These are phyloP conservation scores for Alca torda DNA, from an alignment of 2,797 vertebrate species.

Conservation along the genomic window DNA sequence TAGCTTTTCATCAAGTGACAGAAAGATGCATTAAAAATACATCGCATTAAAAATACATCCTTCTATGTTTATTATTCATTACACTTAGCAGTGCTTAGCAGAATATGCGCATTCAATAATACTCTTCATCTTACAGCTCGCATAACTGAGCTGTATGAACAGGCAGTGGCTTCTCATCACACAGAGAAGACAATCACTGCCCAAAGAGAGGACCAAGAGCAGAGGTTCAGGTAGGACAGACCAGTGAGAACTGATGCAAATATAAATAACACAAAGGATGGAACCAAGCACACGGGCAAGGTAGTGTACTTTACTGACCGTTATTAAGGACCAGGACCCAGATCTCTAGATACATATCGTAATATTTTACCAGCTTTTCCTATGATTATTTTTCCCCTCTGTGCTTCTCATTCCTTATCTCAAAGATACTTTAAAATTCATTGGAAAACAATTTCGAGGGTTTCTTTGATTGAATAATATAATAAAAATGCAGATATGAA, in stretches of 20 bases:
- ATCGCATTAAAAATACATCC: background rate
- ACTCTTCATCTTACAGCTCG: conserved; percentile 71
- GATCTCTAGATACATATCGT: background rate
- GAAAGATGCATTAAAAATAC: background rate
- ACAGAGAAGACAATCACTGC: background rate
- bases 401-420: background rate
- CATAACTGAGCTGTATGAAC: conserved; percentile 76
- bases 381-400: background rate
- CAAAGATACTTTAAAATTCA: background rate
- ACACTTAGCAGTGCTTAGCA: background rate
- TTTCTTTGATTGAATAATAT: background rate
- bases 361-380: background rate
- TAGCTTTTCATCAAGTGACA: background rate
- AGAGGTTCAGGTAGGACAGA: conserved; percentile 73
- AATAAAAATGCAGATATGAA: background rate
- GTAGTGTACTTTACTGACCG: background rate
- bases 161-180: conserved; percentile 56
- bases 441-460: background rate
- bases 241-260: background rate
- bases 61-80: background rate
- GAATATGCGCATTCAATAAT: background rate
- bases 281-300: background rate
- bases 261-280: background rate
- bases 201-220: background rate
- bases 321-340: background rate